These are phyloP conservation scores for Tolypeutes matacus DNA, from an alignment of 2,797 vertebrate genomes.

Conservation along the genomic window DNA sequence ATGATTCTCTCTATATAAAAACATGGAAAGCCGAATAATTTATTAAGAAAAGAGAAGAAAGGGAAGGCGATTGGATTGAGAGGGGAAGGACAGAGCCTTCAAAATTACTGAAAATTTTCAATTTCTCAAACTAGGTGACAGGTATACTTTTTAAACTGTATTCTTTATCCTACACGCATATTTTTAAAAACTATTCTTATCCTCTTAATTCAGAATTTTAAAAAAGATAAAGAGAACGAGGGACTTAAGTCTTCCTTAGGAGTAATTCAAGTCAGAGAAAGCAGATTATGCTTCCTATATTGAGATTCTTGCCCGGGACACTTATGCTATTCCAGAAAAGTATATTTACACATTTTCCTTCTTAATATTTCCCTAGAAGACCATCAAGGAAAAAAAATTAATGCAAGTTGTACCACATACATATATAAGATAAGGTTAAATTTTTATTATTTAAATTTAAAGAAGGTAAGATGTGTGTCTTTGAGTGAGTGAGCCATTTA, in stretches of 20 bases:
- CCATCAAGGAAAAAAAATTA: background rate
- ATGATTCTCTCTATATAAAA: background rate
- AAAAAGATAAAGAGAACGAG: background rate
- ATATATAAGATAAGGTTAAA: background rate
- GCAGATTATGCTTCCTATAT: background rate
- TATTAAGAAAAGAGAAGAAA: background rate
- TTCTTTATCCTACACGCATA: background rate
- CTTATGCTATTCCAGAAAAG: background rate
- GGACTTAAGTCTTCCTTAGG: background rate
- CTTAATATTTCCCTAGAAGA: constrained; percentile 14
- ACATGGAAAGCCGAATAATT: background rate
- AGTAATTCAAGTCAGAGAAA: constrained; percentile 37
- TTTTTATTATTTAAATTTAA: constrained; percentile 26
- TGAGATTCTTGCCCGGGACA: background rate
- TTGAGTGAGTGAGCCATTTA: background rate
- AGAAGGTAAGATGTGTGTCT: constrained; percentile 23
- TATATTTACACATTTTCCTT: background rate
- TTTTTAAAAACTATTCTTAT: constrained; percentile 16
- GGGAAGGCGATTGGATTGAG: background rate
- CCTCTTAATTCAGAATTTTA: background rate
- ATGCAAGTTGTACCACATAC: background rate
- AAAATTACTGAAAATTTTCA: constrained; percentile 14
- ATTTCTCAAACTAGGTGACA: background rate
- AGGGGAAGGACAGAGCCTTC: background rate
- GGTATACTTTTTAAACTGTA: background rate